These are phyloP conservation scores for Gephyroberyx darwinii DNA, from an alignment of 2,797 vertebrate genomes.

Conservation along the genomic window DNA sequence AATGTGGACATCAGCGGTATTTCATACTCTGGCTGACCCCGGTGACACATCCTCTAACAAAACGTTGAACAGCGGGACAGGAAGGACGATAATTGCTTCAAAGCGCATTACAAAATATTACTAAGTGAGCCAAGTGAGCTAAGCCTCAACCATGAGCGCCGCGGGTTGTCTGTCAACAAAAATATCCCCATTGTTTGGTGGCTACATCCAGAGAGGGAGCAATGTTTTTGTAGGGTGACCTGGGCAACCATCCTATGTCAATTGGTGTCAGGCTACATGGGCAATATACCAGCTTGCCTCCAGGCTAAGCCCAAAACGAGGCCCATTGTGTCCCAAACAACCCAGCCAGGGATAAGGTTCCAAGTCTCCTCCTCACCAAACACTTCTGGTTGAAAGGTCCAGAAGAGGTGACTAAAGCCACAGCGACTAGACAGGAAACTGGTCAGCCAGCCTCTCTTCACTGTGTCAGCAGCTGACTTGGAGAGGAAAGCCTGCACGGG, in stretches of 20 bases:
- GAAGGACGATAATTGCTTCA: constrained; percentile 74
- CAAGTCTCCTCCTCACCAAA: constrained; percentile 65
- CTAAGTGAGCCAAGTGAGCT: constrained; percentile 68
- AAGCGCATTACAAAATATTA: constrained; percentile 71
- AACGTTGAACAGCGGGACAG: constrained; percentile 60
- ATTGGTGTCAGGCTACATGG: constrained; percentile 85
- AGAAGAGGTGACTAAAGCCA: constrained; percentile 52
- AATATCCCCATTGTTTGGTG: constrained; percentile 78
- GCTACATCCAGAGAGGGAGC: constrained; percentile 73
- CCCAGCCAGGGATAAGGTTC: constrained; percentile 68
- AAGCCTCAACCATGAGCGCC: constrained; percentile 70
- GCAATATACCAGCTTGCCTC: constrained; percentile 74
- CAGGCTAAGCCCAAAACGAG: constrained; percentile 74
- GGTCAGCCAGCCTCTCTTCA: constrained; percentile 38
- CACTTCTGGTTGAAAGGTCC: constrained; percentile 61
- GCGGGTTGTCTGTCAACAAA: constrained; percentile 72
- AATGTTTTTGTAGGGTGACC: constrained; percentile 86
- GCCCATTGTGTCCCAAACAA: constrained; percentile 77
- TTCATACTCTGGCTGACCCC: constrained; percentile 34
- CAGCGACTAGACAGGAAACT: constrained; percentile 61
- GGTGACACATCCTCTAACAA: constrained; percentile 44
- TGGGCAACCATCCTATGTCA: constrained; percentile 82
- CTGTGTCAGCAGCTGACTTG: constrained; percentile 7
- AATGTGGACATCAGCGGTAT: constrained; percentile 34
- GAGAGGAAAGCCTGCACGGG: constrained; percentile 43